Percentiles rank a stretch among this genome's conserved stretches.
Evolutionary conservation across 1,140 invertebrate genomes (phyloP).

Genomic region (Riptortus pedestris): DNA sequence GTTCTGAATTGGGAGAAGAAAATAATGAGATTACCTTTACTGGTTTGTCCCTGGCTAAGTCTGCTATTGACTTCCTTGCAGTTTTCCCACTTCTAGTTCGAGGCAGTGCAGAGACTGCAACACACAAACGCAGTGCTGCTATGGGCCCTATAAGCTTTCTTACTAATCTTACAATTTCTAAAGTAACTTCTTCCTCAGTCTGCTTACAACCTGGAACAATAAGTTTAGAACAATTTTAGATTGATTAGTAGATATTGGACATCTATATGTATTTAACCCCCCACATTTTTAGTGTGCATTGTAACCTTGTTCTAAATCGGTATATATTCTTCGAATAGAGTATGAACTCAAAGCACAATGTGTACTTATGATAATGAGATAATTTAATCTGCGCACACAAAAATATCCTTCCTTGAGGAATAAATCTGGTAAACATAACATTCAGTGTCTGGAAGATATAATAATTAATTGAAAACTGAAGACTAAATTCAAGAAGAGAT

Average conservation of each 20-base stretch:
- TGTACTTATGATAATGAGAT: too few relatives aligned
- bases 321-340: too few relatives aligned
- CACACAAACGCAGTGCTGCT: conserved; percentile 68
- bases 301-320: too few relatives aligned
- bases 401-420: too few relatives aligned
- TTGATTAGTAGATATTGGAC: conserved; percentile 20
- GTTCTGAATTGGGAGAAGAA: too few relatives aligned
- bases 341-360: too few relatives aligned
- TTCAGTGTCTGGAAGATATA: too few relatives aligned
- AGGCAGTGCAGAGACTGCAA: conserved; percentile 65
- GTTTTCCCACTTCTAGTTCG: conserved; percentile 67
- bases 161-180: conserved; percentile 60
- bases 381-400: too few relatives aligned
- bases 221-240: too few relatives aligned
- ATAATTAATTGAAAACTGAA: too few relatives aligned
- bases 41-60: conserved; percentile 64
- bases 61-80: conserved; percentile 71
- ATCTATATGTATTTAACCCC: neutral
- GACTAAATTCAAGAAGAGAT: too few relatives aligned
- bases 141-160: conserved; percentile 77
- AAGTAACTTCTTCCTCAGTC: conserved; percentile 47
- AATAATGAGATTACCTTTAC: conserved; percentile 62
- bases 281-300: neutral
- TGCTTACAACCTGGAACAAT: conserved; percentile 41
- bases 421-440: too few relatives aligned